Evolutionary conservation across 2,888 invertebrate genomes (phyloP).

Genomic region (Diadegma fenestrale): DNA sequence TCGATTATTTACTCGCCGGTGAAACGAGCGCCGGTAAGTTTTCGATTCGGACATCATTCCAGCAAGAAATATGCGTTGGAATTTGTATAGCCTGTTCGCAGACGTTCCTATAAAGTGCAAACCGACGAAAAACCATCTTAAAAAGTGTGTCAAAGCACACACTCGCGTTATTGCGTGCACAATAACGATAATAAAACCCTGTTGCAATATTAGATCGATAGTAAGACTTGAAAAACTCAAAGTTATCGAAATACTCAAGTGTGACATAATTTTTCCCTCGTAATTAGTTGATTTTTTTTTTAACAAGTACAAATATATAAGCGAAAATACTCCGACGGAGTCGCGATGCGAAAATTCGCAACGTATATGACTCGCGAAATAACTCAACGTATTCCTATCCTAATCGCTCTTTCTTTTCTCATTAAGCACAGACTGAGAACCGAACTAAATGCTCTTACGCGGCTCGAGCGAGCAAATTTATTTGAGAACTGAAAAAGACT

Average conservation of each 20-base stretch:
- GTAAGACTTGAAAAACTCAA: conserved; percentile 46
- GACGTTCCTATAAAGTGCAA: conserved; percentile 14
- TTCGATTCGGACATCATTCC: not conserved
- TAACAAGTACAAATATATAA: conserved; percentile 69
- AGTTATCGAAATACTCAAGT: conserved; percentile 31
- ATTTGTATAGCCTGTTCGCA: not conserved
- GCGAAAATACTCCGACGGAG: conserved; percentile 42
- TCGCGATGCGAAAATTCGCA: conserved; percentile 9
- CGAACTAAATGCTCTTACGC: conserved; percentile 30
- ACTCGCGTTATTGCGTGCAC: not conserved
- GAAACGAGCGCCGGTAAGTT: not conserved
- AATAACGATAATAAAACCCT: conserved; percentile 15
- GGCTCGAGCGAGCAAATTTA: not conserved
- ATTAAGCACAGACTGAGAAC: conserved; percentile 55
- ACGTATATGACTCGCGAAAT: conserved; percentile 30
- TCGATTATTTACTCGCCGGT: not conserved
- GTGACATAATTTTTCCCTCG: conserved; percentile 23
- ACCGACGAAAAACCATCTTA: not conserved
- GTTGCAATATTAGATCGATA: conserved; percentile 62
- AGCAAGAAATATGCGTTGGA: not conserved
- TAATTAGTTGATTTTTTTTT: conserved; percentile 43
- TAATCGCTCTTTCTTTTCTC: conserved; percentile 47
- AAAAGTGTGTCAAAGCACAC: not conserved
- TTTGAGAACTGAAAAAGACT: not conserved
- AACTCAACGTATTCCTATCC: conserved; percentile 57